Evolutionary conservation across 35 echinoderm and acorn worm genomes (phyloP), one percentile per base, ranked within the genome.

Genomic region (Apostichopus parvimensis): DNA sequence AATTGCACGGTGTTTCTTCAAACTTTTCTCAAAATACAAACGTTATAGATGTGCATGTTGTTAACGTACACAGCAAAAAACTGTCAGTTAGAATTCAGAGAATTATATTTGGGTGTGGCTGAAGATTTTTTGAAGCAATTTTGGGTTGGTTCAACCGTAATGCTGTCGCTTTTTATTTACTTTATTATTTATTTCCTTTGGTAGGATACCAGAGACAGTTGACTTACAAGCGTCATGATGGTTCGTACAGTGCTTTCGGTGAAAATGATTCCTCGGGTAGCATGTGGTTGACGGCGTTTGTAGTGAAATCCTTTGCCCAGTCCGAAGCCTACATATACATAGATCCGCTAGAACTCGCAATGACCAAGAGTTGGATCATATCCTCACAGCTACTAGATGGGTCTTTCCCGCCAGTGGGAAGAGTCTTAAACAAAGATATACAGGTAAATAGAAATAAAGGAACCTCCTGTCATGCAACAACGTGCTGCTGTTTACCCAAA

Each of bases 241-340:
- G 97, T 6, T 99, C 97, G 20, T 99, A 95, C 90, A 99, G 97
- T 76, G 97, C 97, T 76, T 99, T 99, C 76, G 97, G 97, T 66
- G 91, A 99, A 72, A 94, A 81, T 72, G 97, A 98, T 71, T 93
- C 97, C n/a, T 95, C 97, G 6, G 97, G 97, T 8, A 99, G 97
- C 78, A 99, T 99, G 97, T 99, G 97, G 97, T 75, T 99, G 59
- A 96, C 97, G 34, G 97, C 97, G 24, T 99, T 99, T 81, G 97
- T 99, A 25, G 91, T 99, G 25, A 99, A 99, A 61, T 99, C 95
- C 8, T 99, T 96, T 65, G 95, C 97, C 23, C 97, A 99, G 92
- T 99, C 97, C 8, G 90, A 78, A 21, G 57, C 93, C 3, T 99
- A 96, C 87, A 99, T 99, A 58, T 99, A 94, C 83, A 96, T 99